Evolutionary conservation across 2,797 vertebrate genomes (phyloP).

Genomic region (Eospalax fontanierii): DNA sequence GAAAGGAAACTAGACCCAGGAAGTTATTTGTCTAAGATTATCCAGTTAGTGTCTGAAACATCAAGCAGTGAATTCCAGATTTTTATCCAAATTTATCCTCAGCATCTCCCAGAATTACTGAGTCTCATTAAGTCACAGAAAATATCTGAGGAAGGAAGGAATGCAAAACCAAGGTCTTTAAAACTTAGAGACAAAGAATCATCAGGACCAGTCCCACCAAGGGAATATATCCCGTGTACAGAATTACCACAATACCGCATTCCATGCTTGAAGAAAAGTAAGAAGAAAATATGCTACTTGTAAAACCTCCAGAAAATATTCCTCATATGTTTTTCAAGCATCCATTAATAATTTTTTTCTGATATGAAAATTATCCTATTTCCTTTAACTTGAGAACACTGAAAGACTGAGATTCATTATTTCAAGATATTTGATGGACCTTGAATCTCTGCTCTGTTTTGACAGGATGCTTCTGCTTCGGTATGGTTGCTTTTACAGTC

Average conservation of each 20-base stretch:
- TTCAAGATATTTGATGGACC: conserved; percentile 24
- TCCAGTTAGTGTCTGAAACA: neutral
- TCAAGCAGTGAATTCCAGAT: neutral
- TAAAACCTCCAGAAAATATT: neutral
- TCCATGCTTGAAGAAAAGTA: neutral
- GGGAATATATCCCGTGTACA: neutral
- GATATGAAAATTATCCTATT: neutral
- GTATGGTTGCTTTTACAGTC: neutral
- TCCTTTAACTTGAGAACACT: conserved; percentile 24
- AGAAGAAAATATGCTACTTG: neutral
- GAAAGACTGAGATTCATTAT: neutral
- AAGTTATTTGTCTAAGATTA: neutral
- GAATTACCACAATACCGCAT: neutral
- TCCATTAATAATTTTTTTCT: neutral
- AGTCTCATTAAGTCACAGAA: neutral
- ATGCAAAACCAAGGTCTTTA: neutral
- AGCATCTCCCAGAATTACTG: neutral
- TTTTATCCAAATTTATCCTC: neutral
- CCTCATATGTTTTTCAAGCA: neutral
- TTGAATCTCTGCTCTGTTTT: neutral
- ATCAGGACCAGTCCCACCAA: rapidly evolving
- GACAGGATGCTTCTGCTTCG: neutral
- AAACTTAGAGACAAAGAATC: neutral
- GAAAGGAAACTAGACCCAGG: neutral
- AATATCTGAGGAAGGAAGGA: neutral